These are phyloP conservation scores for Cyanoramphus novaezelandiae DNA, from an alignment of 2,113 vertebrate species.

Conservation along the genomic window DNA sequence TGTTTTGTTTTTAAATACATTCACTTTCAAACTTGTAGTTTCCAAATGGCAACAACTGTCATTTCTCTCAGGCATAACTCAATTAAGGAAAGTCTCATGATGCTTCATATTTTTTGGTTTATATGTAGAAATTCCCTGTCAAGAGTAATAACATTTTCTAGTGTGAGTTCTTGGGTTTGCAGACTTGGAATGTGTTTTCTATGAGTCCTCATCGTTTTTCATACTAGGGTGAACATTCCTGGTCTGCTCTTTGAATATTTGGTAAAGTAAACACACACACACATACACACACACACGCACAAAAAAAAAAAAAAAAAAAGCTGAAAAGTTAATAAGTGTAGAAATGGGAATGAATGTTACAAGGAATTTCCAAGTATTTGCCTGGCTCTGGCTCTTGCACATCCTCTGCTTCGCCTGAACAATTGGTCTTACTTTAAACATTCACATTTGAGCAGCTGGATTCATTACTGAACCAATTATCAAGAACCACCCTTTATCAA, in stretches of 20 bases:
- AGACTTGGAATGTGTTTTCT: conserved; percentile 24
- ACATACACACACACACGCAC: background rate
- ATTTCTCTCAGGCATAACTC: conserved; percentile 39
- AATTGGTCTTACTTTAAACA: conserved; percentile 5
- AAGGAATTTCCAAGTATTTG: background rate
- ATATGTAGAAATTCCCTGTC: conserved; percentile 25
- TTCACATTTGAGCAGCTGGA: background rate
- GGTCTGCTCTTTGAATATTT: background rate
- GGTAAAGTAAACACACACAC: background rate
- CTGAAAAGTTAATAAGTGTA: conserved; percentile 5
- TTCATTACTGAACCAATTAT: conserved; percentile 32
- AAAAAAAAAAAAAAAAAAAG: background rate
- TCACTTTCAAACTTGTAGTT: conserved; percentile 22
- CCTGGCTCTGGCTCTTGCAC: background rate
- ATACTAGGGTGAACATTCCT: background rate
- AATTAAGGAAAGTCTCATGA: conserved; percentile 39
- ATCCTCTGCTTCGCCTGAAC: background rate
- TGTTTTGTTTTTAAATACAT: conserved; percentile 9
- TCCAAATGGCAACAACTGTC: conserved; percentile 14
- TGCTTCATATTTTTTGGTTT: conserved; percentile 45
- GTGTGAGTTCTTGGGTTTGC: background rate
- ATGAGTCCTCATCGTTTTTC: background rate
- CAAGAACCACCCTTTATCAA: conserved; percentile 43
- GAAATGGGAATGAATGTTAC: background rate
- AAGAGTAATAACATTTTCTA: conserved; percentile 20